Conservation (phyloP, 2,113 vertebrate species). For the Forbesichthys papilliferus region DNA sequence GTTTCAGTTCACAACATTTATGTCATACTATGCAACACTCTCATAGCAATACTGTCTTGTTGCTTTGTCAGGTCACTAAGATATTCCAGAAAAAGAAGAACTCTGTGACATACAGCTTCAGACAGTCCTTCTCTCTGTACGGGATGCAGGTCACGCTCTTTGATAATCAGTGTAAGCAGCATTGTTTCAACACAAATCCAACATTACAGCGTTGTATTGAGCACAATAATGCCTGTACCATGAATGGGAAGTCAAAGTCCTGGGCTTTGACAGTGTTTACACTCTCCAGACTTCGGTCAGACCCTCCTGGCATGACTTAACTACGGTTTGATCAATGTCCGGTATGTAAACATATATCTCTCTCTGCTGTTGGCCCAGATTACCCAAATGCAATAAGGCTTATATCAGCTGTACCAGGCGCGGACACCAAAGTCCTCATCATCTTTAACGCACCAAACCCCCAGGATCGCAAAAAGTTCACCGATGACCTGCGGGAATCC, state of each 20-base stretch:
- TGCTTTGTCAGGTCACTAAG: constrained; percentile 88
- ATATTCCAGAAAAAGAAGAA: constrained; percentile 99
- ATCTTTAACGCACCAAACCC: constrained; percentile 98
- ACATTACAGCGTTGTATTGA: constrained; percentile 23
- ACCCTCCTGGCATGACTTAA: constrained; percentile 3
- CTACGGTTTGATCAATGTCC: constrained; percentile 40
- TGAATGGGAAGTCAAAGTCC: constrained; percentile 19
- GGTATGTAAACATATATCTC: constrained; percentile 36
- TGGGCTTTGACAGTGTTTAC: constrained; percentile 39
- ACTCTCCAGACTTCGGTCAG: constrained; percentile 7
- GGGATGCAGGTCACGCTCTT: constrained; percentile 98
- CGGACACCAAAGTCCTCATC: constrained; percentile 96
- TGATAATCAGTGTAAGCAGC: constrained; percentile 93
- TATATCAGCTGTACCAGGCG: constrained; percentile 92
- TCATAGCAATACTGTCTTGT: constrained; percentile 5
- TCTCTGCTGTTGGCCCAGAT: constrained; percentile 73
- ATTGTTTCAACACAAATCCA: constrained; percentile 22
- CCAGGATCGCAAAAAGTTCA: constrained; percentile 98
- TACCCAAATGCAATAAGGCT: constrained; percentile 97
- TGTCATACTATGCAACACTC: background rate
- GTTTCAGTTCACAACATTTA: background rate
- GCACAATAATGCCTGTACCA: constrained; percentile 21
- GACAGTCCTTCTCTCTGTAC: constrained; percentile 95
- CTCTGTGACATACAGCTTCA: constrained; percentile 96
- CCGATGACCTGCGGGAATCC: constrained; percentile 93